These are phyloP conservation scores for Musca domestica DNA, from an alignment of 1,140 invertebrate genomes.

Conservation along the genomic window DNA sequence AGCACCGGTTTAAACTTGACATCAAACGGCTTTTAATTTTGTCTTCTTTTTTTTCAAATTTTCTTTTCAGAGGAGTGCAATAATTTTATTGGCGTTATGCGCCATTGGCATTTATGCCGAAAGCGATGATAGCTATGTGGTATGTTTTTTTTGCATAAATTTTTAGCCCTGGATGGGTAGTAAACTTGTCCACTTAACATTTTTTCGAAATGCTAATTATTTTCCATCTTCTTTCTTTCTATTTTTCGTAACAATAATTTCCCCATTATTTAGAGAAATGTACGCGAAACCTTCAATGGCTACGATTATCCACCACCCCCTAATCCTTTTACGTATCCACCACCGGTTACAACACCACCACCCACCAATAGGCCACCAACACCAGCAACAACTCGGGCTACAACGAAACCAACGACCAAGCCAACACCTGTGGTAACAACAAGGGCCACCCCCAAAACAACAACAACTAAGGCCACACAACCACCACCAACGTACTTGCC, in stretches of 20 bases:
- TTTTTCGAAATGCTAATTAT: background rate
- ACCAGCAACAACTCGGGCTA: constrained; percentile 26
- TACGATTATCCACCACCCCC: constrained; percentile 43
- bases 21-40: background rate
- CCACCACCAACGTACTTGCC: no score
- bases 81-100: constrained; percentile 50
- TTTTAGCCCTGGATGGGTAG: background rate
- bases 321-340: constrained; percentile 16
- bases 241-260: background rate
- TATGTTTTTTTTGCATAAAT: constrained; percentile 29
- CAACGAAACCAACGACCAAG: constrained; percentile 31
- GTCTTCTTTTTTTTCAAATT: background rate
- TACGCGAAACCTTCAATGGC: constrained; percentile 39
- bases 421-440: constrained; percentile 31
- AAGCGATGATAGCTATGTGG: constrained; percentile 43
- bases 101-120: constrained; percentile 42
- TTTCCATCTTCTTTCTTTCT: background rate
- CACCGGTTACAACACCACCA: constrained; percentile 25
- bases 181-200: background rate
- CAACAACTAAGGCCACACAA: no score
- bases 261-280: constrained; percentile 37
- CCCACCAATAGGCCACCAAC: constrained; percentile 24
- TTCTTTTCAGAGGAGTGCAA: constrained; percentile 46
- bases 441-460: no score
- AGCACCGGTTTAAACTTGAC: no score